Base-by-base conservation (phyloP, 2,888 invertebrate species). In the Odontomyia ornata region DNA sequence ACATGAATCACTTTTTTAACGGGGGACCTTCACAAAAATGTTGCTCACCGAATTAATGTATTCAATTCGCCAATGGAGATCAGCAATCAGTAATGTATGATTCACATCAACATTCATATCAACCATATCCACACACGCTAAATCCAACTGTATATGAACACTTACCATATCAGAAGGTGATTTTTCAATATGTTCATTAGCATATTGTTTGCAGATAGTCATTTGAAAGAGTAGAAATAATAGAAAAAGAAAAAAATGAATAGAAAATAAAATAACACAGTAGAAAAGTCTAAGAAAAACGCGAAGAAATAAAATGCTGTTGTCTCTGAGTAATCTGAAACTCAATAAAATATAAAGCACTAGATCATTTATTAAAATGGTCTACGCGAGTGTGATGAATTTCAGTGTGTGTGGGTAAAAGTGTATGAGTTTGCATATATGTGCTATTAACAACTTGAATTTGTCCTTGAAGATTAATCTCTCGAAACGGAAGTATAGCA, bases 401-500 rank as follows among this genome's bases (percentile, higher is more conserved):
- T 3, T 9, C 9, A 9, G 36, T 36, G 36, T 36, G 36, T 5
- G 36, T 36, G 36, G 36, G 5, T 3, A 36, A 36, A 36, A 52
- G 7, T 4, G 15, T 52, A 4, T 13, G 18, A 13, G 52, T 52
- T 52, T 13, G 52, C 52, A 52, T 18, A 52, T 52, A 18, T 52
- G 52, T 52, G 52, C 52, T 52, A n/a, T 52, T 23, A 57, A 23
- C 57, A 60, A 23, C 57, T 28, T 36, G 36, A 57, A 36, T 57
- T 23, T 73, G 73, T 57, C 73, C 73, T 73, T 73, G 73, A 73
- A 60, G 60, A n/a, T 43, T 73, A 60, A 73, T 73, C 73, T 73
- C 73, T 73, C 60, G 73, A 73, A 60, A 73, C 73, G 73, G 73
- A 73, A 73, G 73, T 73, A 36, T 73, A 73, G 60, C 43, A 72